A percentile compares a stretch with the other conserved stretches of the same genome.
Evolutionary conservation across 2,797 vertebrate species (phyloP).

Genomic region (Percopsis omiscomaycus): DNA sequence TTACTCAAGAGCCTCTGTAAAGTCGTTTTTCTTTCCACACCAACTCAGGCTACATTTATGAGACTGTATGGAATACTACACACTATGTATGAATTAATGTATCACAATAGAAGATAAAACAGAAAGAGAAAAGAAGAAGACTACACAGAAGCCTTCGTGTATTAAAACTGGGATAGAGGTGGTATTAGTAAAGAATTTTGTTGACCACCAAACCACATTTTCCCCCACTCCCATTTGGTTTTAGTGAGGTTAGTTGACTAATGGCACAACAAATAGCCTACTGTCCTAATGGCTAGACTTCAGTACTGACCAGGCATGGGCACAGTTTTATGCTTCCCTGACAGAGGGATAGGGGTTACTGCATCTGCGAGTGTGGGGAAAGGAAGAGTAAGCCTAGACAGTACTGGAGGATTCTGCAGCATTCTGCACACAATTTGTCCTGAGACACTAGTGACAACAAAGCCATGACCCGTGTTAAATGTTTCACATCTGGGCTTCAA

Average conservation of each 20-base stretch:
- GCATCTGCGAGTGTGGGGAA: slow-evolving; percentile 48
- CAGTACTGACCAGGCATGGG: slow-evolving; percentile 65
- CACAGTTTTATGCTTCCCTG: slow-evolving; percentile 62
- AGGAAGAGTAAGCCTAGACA: slow-evolving; percentile 37
- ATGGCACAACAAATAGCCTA: slow-evolving; percentile 17
- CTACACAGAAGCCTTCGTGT: background rate
- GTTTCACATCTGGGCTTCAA: background rate
- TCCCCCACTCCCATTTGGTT: slow-evolving; percentile 2
- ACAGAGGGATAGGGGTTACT: slow-evolving; percentile 48
- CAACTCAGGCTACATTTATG: background rate
- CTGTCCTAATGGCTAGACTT: slow-evolving; percentile 17
- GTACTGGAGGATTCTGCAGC: background rate
- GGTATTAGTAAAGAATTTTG: slow-evolving; percentile 58
- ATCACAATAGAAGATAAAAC: slow-evolving; percentile 19
- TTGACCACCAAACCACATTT: slow-evolving; percentile 34
- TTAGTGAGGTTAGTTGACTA: slow-evolving; percentile 58
- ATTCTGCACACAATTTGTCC: background rate
- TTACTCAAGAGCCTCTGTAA: background rate
- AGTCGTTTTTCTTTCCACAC: background rate
- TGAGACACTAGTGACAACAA: slow-evolving; percentile 27
- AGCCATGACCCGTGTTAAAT: slow-evolving; percentile 13
- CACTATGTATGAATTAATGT: background rate
- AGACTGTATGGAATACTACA: background rate
- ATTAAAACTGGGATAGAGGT: slow-evolving; percentile 21
- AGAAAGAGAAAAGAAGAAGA: slow-evolving; percentile 20